Base-by-base conservation (phyloP, 2,888 invertebrate genomes). In the Ditula angustiorana region DNA sequence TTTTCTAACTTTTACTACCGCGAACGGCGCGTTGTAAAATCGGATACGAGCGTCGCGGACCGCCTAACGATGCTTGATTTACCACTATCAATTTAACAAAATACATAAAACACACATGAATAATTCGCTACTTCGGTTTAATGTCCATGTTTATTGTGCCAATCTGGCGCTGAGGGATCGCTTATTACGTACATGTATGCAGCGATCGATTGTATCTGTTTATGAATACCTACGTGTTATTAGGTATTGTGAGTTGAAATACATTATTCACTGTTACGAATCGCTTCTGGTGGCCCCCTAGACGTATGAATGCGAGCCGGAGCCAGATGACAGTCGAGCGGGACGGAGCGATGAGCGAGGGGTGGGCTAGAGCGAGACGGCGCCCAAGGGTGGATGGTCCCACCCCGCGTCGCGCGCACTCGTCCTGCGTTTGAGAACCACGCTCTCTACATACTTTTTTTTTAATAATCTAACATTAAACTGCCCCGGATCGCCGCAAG, bases 231-330 rank as follows among this genome's bases (percentile, higher is more conserved):
- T 63, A 63, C 63, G 63, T 87, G 85, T 85, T 86, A 87, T 87
- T 87, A 82, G 81, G 82, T 82, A 83, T 80, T 81, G 83, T 87
- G 81, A 83, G 83, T 82, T 82, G 79, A 76, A 80, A 88, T 86
- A 87, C 85, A 89, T 88, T 90, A 89, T 88, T 87, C 89, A 88
- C 86, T 87, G 90, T 90, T 88, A 86, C 88, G 88, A 90, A 87
- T 90, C 86, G 88, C 82, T 86, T 83, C 85, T 88, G 86, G 88
- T 87, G 77, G 81, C 85, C 88, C 88, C 87, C 85, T 76, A 79
- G 81, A 78, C 80, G 79, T 85, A 82, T 85, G 87, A 87, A 83
- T 82, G 83, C 82, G 77, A 78, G 78, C 41, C 60, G 37, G n/a
- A 55, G 88, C 88, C 91, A 90, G 88, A 90, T 90, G 90, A 90